Evolutionary conservation across 2,888 invertebrate species (phyloP), one percentile per base, ranked within the genome.

Genomic region (Thymelicus lineola): DNA sequence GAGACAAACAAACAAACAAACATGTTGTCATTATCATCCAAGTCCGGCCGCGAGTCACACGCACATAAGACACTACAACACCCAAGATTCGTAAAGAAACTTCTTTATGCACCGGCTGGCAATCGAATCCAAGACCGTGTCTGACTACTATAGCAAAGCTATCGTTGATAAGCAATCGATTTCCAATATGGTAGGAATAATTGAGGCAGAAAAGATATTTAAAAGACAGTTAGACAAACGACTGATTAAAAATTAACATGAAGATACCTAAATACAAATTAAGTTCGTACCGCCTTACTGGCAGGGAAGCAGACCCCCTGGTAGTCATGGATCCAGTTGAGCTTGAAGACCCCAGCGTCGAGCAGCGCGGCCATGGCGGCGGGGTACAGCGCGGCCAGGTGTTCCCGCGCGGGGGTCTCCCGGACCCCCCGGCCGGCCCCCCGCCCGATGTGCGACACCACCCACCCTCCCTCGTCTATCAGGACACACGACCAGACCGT

Each of bases 381-480:
- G 0, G 93, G 93, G 74, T 88, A 82, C 1, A 82, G 72, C 0
- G 82, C 80, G 0, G 90, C 84, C 7, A 93, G 81, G 73, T 93
- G 93, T 57, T 86, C 82, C 0, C 87, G 78, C 1, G 85, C 75
- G 0, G 83, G 84, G 2, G 79, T 79, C 7, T 83, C 84, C 2
- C 81, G 81, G 0, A 82, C 78, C 0, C 71, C 70, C 2, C 82
- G 75, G n/a, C 78, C 77, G 53, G 79, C 79, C 2, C 72, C 70
- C 6, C 73, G 72, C 6, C 75, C 79, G 10, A 86, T 85, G n/a
- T 83, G 79, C 1, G 88, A 82, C 6, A 93, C 83, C 9, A 93
- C 81, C 93, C 93, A 93, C 1, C 90, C 93, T 0, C 83, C 86
- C 60, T 93, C 93, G 77, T 93, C 93, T 3, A 93, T 79, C n/a